Evolutionary conservation across 2,797 vertebrate species (phyloP).

Genomic region (Neopelma chrysocephalum): DNA sequence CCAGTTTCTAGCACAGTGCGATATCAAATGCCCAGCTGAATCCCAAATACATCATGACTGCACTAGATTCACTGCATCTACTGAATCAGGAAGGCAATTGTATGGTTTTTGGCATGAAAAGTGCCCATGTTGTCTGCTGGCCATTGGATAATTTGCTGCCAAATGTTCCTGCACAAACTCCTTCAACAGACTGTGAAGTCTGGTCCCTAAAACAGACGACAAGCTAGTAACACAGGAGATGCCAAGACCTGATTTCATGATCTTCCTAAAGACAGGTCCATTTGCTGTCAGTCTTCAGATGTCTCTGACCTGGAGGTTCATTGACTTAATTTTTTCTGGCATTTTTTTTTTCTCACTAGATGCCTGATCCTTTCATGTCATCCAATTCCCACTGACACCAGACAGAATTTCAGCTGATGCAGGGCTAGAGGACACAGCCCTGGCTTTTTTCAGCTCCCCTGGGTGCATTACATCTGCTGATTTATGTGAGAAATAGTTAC

Average conservation of each 20-base stretch:
- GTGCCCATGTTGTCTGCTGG: background rate
- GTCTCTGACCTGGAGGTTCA: background rate
- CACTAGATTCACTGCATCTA: background rate
- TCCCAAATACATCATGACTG: background rate
- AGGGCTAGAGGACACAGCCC: background rate
- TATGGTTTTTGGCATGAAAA: background rate
- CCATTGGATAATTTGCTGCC: background rate
- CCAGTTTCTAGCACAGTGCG: background rate
- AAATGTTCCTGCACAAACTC: background rate
- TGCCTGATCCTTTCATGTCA: background rate
- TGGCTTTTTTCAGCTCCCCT: conserved; percentile 8
- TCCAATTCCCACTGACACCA: background rate
- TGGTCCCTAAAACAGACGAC: background rate
- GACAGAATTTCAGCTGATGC: background rate
- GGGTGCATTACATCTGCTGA: conserved; percentile 23
- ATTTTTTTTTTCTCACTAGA: background rate
- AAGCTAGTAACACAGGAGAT: background rate
- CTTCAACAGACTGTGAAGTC: background rate
- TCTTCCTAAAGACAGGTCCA: background rate
- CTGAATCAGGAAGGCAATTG: background rate
- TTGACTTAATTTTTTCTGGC: background rate
- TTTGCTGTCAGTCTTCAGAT: background rate
- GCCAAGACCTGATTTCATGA: background rate
- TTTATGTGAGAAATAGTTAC: conserved; percentile 43
- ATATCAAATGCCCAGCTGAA: background rate